phyloP scores from a whole-genome alignment of 2,797 vertebrate species.

The Cetoscarus ocellatus region DNA sequence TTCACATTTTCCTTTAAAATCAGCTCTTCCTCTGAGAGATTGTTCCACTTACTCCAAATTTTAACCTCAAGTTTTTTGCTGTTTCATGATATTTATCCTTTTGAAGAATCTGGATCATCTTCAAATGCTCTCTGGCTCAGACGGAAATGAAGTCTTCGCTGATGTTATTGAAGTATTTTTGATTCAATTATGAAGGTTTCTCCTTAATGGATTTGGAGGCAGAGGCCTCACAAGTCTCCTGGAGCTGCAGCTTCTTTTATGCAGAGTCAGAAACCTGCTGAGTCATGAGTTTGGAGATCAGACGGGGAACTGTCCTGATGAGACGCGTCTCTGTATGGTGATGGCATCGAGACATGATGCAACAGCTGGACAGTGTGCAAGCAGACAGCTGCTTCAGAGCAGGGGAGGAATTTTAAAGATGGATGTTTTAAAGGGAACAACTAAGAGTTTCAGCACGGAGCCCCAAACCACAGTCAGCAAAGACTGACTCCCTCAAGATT shows the following conservation, averaged over 20 bases:
- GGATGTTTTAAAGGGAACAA: background rate
- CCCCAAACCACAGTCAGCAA: no score
- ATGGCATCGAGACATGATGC: conserved; percentile 4
- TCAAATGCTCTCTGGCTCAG: background rate
- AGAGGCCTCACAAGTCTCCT: background rate
- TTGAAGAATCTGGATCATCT: background rate
- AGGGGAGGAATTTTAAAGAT: background rate
- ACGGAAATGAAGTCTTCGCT: background rate
- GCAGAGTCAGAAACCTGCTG: conserved; percentile 58
- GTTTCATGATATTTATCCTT: no score
- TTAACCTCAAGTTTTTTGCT: no score
- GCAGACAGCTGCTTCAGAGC: background rate
- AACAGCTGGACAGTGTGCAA: conserved; percentile 13
- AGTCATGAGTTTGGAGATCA: conserved; percentile 42
- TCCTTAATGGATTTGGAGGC: conserved; percentile 32
- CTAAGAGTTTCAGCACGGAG: background rate
- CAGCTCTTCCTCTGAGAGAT: no score
- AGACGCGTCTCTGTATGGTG: conserved; percentile 27
- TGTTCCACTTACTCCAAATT: no score
- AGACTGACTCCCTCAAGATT: no score
- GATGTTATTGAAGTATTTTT: conserved; percentile 8
- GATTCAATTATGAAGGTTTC: conserved; percentile 30
- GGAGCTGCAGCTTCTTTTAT: conserved; percentile 45
- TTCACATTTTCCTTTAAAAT: no score
- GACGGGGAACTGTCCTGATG: conserved; percentile 44